A percentile compares a stretch with the other conserved stretches of the same genome.
Evolutionary conservation across 2,113 vertebrate genomes (phyloP).

Genomic region (Rhizomys pruinosus): DNA sequence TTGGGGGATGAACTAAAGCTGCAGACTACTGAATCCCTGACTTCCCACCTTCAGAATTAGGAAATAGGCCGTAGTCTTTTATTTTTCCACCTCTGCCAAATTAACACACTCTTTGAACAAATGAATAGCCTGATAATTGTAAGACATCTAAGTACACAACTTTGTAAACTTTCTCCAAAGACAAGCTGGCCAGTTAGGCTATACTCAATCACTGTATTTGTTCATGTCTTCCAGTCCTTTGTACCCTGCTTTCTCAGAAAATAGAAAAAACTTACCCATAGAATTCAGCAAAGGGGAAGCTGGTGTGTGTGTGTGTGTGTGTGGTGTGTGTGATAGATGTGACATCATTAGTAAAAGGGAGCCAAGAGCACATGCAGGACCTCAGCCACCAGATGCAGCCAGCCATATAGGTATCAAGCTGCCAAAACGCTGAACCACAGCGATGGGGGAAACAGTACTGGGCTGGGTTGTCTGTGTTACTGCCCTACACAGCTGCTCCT

Average conservation of each 20-base stretch:
- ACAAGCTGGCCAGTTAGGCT: background rate
- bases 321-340: background rate
- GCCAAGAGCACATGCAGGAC: background rate
- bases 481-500: background rate
- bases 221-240: background rate
- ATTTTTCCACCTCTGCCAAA: background rate
- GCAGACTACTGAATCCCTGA: background rate
- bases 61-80: background rate
- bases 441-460: background rate
- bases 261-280: background rate
- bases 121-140: background rate
- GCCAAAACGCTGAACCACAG: fast-evolving
- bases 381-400: background rate
- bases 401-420: background rate
- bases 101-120: background rate
- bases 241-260: background rate
- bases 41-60: background rate
- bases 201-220: background rate
- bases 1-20: no score
- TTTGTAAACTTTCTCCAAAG: no score
- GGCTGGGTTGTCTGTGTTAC: no score
- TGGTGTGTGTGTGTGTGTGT: background rate
- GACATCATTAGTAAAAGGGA: background rate
- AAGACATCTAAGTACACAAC: background rate
- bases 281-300: background rate